Percentiles rank a stretch among this genome's conserved stretches.
Evolutionary conservation across 2,113 vertebrate species (phyloP).

Genomic region (Burhinus oedicnemus): DNA sequence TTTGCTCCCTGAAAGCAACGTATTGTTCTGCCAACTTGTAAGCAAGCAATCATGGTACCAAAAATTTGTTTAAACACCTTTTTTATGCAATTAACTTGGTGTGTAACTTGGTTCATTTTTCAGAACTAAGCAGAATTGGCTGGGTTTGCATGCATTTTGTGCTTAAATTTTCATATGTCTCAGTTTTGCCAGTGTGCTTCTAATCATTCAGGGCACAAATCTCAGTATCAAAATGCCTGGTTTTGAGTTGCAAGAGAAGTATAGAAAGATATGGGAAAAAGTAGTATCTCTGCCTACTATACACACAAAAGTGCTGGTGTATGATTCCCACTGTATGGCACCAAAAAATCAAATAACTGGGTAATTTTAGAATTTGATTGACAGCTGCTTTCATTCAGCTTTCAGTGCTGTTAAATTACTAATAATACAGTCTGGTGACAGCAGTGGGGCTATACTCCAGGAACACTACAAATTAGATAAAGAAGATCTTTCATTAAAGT

Average conservation of each 20-base stretch:
- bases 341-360: background rate
- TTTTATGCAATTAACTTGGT: background rate
- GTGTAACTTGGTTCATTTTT: background rate
- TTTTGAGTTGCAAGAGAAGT: background rate
- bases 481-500: background rate
- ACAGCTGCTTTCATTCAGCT: constrained; percentile 8
- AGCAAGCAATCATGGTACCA: background rate
- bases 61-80: background rate
- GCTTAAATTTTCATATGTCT: background rate
- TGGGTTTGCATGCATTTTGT: background rate
- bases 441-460: background rate
- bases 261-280: rapidly evolving
- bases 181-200: background rate
- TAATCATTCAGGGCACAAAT: background rate
- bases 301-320: background rate
- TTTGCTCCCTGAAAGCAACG: background rate
- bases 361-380: background rate
- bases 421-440: background rate
- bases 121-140: background rate
- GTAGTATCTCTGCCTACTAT: background rate
- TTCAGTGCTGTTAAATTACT: background rate
- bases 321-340: background rate
- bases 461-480: background rate
- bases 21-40: background rate
- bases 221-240: background rate